Evolutionary conservation across 2,113 vertebrate genomes (phyloP), one percentile per base, ranked within the genome.

Genomic region (Sinocyclocheilus anshuiensis): DNA sequence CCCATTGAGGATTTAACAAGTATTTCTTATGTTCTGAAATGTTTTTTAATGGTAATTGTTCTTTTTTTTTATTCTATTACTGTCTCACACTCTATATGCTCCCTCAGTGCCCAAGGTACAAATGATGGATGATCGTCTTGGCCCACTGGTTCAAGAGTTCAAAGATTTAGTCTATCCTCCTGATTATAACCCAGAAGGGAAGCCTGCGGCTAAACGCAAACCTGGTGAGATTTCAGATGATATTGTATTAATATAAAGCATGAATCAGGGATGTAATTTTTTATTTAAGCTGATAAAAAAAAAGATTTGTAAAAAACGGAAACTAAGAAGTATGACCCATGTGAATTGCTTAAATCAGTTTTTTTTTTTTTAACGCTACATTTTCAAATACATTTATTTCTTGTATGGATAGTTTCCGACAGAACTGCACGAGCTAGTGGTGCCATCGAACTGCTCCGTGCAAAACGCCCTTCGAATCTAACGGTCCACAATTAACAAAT

Each of bases 101-200:
- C 4, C 20, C 36, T 69, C 86, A 99, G 98, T 97, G 95, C 97
- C 98, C 57, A 98, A 98, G 89, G 74, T 91, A 85, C 94, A 97
- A 5, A 94, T 95, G 90, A 99, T 99, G 20, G 93, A 97, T 90
- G 4, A 55, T 0, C 96, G 97, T 55, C 90, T 99, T 84, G 97
- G 97, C 26, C 88, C 88, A 63, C 92, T 99, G 81, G 93, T 89
- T 18, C 91, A 97, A 0, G 97, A 99, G 36, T 99, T 99, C 90
- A 97, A 96, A 91, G 95, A 97, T 77, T 92, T 99, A 71, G 97
- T 99, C 84, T 99, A 98, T 88, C 97, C 98, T 11, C 91, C 93
- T 2, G 90, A 89, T 89, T 99, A 98, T 87, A 95, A 93, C 92
- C 97, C 97, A 0, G 95, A 96, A 8, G 86, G 4, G 24, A 98